phyloP scores from a whole-genome alignment of 2,888 invertebrate genomes.

The Caenorhabditis imperialis region DNA sequence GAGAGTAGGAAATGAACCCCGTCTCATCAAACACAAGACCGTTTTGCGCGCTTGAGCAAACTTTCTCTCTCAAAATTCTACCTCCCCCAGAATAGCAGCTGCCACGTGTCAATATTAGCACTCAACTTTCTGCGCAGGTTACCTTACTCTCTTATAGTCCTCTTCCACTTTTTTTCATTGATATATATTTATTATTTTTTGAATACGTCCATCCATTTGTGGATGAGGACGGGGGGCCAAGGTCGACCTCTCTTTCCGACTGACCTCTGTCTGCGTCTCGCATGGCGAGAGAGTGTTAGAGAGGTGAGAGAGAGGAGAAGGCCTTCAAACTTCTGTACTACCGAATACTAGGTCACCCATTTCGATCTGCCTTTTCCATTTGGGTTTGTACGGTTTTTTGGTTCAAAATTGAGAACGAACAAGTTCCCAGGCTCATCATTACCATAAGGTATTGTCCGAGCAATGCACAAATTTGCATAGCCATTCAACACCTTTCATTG shows the following conservation, averaged over 20 bases:
- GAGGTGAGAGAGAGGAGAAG: constrained; percentile 4
- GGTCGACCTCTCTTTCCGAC: constrained; percentile 43
- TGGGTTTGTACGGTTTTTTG: not conserved
- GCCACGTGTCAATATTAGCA: constrained; percentile 44
- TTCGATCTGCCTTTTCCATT: constrained; percentile 11
- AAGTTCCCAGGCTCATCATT: too few species aligned
- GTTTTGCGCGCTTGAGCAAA: constrained; percentile 30
- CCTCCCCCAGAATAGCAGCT: constrained; percentile 4
- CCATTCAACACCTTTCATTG: not conserved
- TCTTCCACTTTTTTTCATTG: constrained; percentile 17
- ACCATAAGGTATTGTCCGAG: too few species aligned
- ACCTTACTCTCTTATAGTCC: not conserved
- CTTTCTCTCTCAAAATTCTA: constrained; percentile 13
- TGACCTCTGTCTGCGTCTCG: constrained; percentile 36
- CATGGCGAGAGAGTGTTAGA: not conserved
- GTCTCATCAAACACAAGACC: too few species aligned
- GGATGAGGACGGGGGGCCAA: constrained; percentile 1
- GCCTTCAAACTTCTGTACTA: constrained; percentile 50
- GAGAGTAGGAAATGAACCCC: constrained; percentile 33
- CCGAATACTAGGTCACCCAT: constrained; percentile 49
- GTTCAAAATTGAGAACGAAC: constrained; percentile 9
- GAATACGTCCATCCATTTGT: not conserved
- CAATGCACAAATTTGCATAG: not conserved
- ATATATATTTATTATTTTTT: not conserved
- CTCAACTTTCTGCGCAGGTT: constrained; percentile 9